Conservation (phyloP, 2,797 vertebrate species). For the Phataginus tricuspis region DNA sequence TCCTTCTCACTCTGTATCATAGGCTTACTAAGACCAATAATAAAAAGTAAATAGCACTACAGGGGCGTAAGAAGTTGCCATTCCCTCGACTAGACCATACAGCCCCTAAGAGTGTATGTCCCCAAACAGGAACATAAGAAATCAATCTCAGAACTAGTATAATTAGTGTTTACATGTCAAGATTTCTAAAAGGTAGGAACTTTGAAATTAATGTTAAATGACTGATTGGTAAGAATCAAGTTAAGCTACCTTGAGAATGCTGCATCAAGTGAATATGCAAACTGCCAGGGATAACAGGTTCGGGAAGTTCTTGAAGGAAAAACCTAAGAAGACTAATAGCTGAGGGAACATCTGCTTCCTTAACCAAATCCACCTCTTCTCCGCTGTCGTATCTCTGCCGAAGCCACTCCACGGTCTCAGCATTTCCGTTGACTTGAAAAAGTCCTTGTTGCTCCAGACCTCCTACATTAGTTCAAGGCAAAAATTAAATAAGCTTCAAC, state of each 20-base stretch:
- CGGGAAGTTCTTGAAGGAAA: conserved; percentile 98
- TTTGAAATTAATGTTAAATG: conserved; percentile 46
- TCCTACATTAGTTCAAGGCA: conserved; percentile 84
- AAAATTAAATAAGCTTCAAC: conserved; percentile 60
- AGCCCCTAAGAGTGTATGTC: not conserved
- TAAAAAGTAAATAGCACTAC: not conserved
- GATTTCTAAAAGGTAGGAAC: conserved; percentile 52
- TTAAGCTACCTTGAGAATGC: conserved; percentile 92
- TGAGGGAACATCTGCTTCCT: conserved; percentile 97
- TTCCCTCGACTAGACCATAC: not conserved
- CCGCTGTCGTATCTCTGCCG: conserved; percentile 96
- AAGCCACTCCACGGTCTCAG: conserved; percentile 98
- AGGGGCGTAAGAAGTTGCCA: not conserved
- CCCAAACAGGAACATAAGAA: conserved; percentile 31
- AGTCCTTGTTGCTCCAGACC: conserved; percentile 97
- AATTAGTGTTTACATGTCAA: conserved; percentile 48
- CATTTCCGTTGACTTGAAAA: conserved; percentile 98
- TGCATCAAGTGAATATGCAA: conserved; percentile 95
- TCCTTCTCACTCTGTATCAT: not conserved
- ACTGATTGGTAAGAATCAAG: conserved; percentile 25
- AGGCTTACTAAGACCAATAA: not conserved
- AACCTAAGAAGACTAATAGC: conserved; percentile 97
- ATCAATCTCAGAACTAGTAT: not conserved
- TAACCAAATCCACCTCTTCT: conserved; percentile 97
- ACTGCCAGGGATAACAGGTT: conserved; percentile 94